Evolutionary conservation across 2,888 invertebrate species (phyloP).

Genomic region (Drosophila nr. medialis): DNA sequence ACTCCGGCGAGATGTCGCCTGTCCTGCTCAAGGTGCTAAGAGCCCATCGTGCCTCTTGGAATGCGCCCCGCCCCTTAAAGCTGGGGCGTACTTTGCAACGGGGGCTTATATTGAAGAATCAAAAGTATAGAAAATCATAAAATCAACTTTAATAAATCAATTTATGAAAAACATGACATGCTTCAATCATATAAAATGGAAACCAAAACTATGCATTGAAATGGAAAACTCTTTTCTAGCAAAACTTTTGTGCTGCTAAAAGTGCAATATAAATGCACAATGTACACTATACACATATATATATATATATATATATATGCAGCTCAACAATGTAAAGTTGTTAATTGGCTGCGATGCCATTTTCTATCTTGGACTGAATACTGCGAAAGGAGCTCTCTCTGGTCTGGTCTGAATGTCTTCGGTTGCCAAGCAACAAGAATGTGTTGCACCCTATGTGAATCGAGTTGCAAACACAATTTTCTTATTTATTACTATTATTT

Average conservation of each 20-base stretch:
- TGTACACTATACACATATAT: slow-evolving; percentile 12
- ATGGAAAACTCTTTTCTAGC: neutral
- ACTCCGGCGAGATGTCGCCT: slow-evolving; percentile 5
- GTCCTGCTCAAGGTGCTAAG: slow-evolving; percentile 33
- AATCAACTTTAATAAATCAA: neutral
- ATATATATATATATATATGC: too few species aligned
- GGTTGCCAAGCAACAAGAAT: neutral
- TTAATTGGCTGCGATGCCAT: slow-evolving; percentile 17
- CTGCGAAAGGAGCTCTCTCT: neutral
- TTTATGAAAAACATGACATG: neutral
- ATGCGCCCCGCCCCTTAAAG: slow-evolving; percentile 5
- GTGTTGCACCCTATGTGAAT: neutral
- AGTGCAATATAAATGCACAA: slow-evolving; percentile 31
- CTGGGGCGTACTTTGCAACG: neutral
- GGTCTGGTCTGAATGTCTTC: neutral
- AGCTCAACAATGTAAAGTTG: slow-evolving; percentile 30
- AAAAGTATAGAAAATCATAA: neutral
- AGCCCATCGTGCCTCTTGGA: slow-evolving; percentile 17
- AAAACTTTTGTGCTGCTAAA: slow-evolving; percentile 1
- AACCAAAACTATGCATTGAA: neutral
- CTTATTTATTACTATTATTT: neutral
- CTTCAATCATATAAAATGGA: neutral
- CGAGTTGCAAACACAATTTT: neutral
- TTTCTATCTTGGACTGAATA: neutral
- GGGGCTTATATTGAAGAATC: neutral